Base-by-base conservation (phyloP, 2,888 invertebrate genomes). In the Thalpophila matura region DNA sequence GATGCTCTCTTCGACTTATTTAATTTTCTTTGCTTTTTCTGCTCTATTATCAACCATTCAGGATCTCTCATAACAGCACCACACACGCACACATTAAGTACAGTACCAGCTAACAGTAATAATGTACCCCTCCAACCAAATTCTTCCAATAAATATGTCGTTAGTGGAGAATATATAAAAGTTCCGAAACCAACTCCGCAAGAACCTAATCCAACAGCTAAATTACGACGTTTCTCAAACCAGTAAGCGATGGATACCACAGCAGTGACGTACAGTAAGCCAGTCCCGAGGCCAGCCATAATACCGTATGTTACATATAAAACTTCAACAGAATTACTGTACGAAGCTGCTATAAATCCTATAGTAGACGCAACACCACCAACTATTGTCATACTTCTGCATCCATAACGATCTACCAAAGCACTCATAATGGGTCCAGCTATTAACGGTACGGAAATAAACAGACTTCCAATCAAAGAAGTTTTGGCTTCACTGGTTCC, bases 161-260 rank as follows among this genome's bases (percentile, higher is more conserved):
- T 98, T 81, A 98, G 93, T 0, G 98, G 98, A 9, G 98, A 97
- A 89, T 98, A 98, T 12, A 98, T 93, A 83, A 98, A 98, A 0
- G 98, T 99, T 22, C 98, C 98, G 70, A 98, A 97, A 4, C 98
- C 98, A 1, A 98, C 98, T 46, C 98, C 98, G 80, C 98, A 98
- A 0, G 98, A 98, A 0, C 98, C 97, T 51, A 98, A 94, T 24
- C 98, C 98, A 3, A 98, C 98, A 9, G 98, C 98, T 77, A 98
- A 95, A 35, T 97, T 97, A 27, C 98, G 96, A 80, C 97, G 97
- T 87, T 97, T 98, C 80, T 98, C 98, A 89, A 99, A 99, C 97
- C 98, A 99, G 89, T 98, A 98, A 0, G 98, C 98, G 55, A 99
- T 98, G 51, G 98, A 97, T 10, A 98, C 98, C 4, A 98, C 98